Evolutionary conservation across 2,888 invertebrate species (phyloP).

Genomic region (Pogonocherus hispidulus): DNA sequence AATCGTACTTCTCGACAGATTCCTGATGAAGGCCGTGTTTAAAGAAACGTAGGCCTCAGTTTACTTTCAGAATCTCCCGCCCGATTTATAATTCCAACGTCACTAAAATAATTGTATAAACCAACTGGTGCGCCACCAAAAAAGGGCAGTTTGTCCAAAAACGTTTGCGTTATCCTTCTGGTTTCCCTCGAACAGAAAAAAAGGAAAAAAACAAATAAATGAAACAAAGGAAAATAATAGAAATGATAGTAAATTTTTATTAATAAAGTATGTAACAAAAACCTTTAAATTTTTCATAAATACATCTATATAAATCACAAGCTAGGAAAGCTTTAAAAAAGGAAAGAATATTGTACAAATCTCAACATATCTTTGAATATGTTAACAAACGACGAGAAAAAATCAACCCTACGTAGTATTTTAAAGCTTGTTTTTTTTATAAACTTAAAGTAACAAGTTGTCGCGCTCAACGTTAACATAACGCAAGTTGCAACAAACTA

Average conservation of each 20-base stretch:
- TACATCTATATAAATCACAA: conserved; percentile 60
- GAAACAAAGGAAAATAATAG: conserved; percentile 57
- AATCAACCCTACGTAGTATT: conserved; percentile 50
- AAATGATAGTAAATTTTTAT: conserved; percentile 65
- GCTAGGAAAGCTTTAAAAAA: conserved; percentile 48
- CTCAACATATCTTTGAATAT: conserved; percentile 47
- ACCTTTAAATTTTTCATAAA: conserved; percentile 62
- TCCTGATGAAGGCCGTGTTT: not conserved
- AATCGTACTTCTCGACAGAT: too few relatives aligned
- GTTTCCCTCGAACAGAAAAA: conserved; percentile 10
- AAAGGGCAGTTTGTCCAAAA: too few relatives aligned
- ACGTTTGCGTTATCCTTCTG: too few relatives aligned
- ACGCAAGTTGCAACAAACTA: conserved; percentile 53
- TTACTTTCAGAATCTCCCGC: too few relatives aligned
- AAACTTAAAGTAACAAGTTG: conserved; percentile 56
- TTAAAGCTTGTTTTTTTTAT: conserved; percentile 53
- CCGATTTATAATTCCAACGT: too few relatives aligned
- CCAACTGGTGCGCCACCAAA: too few relatives aligned
- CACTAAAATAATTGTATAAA: too few relatives aligned
- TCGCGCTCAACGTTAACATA: conserved; percentile 56
- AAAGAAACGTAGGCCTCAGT: too few relatives aligned
- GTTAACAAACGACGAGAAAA: conserved; percentile 47
- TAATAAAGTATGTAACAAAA: conserved; percentile 65
- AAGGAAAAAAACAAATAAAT: conserved; percentile 52
- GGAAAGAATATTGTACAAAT: conserved; percentile 49